Conservation (phyloP, 1,140 invertebrate species). For the honey bee (Apis mellifera) region Amel_HAv3.1 CM009944.2:3328001-3328500, state of each 20-base stretch:
- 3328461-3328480: background rate
- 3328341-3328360: conserved; percentile 83
- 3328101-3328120: no score
- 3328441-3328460: background rate
- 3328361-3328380: conserved; percentile 84
- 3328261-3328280: conserved; percentile 90
- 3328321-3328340: conserved; percentile 87
- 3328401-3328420: background rate
- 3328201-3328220: background rate
- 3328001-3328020: no score
- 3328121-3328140: background rate
- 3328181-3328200: no score
- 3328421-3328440: background rate
- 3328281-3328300: conserved; percentile 90
- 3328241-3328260: conserved; percentile 96
- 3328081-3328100: no score
- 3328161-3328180: no score
- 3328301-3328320: conserved; percentile 93
- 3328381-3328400: background rate
- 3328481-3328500: background rate
- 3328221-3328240: conserved; percentile 72
- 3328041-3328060: no score
- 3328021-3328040: no score
- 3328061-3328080: no score
- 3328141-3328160: background rate